phyloP scores from a whole-genome alignment of 23 tunicate species.

The Styela plicata region DNA sequence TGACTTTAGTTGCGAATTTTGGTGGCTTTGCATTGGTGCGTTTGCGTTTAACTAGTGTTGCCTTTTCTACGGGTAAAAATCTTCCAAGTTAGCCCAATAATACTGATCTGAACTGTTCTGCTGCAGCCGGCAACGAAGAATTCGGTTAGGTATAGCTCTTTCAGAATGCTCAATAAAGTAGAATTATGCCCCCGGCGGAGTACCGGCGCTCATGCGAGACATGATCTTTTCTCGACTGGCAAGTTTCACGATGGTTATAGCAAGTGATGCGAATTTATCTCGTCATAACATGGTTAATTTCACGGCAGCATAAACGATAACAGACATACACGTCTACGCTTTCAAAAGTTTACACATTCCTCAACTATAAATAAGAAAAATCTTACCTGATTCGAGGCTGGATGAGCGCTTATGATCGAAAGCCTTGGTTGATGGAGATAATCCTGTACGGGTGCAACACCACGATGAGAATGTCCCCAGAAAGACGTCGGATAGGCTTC shows the following conservation, averaged over 20 bases:
- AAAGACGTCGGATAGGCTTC: background rate
- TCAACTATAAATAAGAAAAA: no score
- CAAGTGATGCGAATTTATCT: background rate
- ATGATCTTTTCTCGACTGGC: background rate
- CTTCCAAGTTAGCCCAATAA: no score
- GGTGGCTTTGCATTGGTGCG: no score
- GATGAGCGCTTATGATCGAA: background rate
- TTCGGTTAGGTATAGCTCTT: background rate
- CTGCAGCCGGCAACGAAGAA: background rate
- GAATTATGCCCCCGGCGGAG: background rate
- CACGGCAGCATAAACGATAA: background rate
- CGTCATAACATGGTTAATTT: background rate
- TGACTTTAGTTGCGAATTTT: no score
- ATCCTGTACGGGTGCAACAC: background rate
- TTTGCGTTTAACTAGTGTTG: no score
- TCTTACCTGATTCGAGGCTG: background rate
- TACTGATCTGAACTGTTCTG: background rate
- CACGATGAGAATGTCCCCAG: background rate
- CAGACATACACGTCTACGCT: background rate
- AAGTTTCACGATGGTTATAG: background rate
- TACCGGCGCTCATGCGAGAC: constrained; percentile 1
- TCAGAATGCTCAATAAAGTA: background rate
- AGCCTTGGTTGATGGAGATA: background rate
- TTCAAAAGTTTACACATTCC: background rate
- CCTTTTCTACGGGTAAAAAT: no score